Percentiles rank a stretch among this genome's conserved stretches.
Conservation (phyloP, 2,888 invertebrate species). For the Diploptera punctata region DNA sequence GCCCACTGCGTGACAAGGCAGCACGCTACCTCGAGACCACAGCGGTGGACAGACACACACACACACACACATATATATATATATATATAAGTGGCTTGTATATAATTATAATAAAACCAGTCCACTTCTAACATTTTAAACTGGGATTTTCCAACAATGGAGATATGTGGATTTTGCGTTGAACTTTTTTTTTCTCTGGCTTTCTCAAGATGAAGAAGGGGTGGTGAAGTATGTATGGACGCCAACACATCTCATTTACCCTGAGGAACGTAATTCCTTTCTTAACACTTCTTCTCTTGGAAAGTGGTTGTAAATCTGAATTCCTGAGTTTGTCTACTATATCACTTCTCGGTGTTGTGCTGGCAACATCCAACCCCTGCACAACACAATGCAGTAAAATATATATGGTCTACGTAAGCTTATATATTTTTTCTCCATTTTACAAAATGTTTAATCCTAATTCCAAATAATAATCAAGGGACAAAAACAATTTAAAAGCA, state of each 20-base stretch:
- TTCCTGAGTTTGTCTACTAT: constrained; percentile 17
- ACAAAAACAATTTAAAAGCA: no score
- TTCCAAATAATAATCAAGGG: no score
- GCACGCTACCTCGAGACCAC: no score
- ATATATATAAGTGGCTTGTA: no score
- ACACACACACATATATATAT: no score
- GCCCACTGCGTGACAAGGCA: no score
- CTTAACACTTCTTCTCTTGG: constrained; percentile 57
- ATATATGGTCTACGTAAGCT: no score
- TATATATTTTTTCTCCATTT: no score
- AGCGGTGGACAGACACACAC: no score
- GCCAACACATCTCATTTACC: constrained; percentile 63
- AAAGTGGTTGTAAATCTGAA: constrained; percentile 29
- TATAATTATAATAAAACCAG: no score
- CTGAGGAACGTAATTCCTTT: constrained; percentile 58
- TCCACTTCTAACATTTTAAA: constrained; percentile 14
- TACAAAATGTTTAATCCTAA: no score
- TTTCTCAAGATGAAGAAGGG: not conserved
- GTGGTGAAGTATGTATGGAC: constrained; percentile 36
- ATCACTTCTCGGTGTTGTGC: not conserved
- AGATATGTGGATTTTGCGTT: not conserved
- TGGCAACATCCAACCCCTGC: not conserved
- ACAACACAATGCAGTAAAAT: no score
- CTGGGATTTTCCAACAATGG: not conserved
- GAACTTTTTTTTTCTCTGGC: not conserved